These are phyloP conservation scores for Euplexia lucipara DNA, from an alignment of 2,888 invertebrate species.

Conservation along the genomic window DNA sequence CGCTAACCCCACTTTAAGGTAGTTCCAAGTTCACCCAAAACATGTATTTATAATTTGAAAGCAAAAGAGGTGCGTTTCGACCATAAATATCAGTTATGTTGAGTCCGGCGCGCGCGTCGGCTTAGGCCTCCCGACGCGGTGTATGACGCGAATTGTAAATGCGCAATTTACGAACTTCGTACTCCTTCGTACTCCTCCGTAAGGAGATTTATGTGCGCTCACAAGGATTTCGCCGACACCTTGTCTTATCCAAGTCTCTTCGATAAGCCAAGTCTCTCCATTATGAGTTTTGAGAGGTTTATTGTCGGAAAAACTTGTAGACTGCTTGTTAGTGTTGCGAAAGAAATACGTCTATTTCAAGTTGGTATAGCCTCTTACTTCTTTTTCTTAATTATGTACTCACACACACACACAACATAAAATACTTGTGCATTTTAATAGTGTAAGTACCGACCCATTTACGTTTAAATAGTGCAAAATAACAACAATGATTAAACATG, in stretches of 20 bases:
- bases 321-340: conserved; percentile 16
- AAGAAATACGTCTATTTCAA: neutral
- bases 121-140: conserved; percentile 70
- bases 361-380: neutral
- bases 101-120: conserved; percentile 64
- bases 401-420: no score
- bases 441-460: no score
- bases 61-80: conserved; percentile 76
- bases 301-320: conserved; percentile 47
- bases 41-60: conserved; percentile 67
- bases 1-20: conserved; percentile 65
- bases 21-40: conserved; percentile 61
- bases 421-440: no score
- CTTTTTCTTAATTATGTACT: no score
- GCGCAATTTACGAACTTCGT: conserved; percentile 82
- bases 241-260: conserved; percentile 71
- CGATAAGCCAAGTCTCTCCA: conserved; percentile 61
- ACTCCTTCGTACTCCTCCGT: conserved; percentile 68
- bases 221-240: conserved; percentile 76
- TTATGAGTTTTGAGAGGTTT: conserved; percentile 57
- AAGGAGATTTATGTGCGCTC: conserved; percentile 75
- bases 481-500: no score
- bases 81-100: conserved; percentile 86
- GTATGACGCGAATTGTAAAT: conserved; percentile 85
- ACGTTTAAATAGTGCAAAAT: no score